Conservation (phyloP, 1,140 invertebrate species). For the Bombus huntii region DNA sequence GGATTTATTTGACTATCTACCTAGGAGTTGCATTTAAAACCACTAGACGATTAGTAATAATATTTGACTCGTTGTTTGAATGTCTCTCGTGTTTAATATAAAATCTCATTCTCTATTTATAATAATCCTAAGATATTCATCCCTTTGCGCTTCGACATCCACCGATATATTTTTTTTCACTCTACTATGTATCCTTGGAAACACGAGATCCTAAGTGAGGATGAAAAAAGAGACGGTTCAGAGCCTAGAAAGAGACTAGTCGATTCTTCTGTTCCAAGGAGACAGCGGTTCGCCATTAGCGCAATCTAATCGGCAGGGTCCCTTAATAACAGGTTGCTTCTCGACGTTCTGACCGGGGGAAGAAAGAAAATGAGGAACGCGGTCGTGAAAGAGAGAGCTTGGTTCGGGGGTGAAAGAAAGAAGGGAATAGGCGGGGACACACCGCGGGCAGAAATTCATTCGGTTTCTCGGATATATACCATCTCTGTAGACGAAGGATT, state of each 20-base stretch:
- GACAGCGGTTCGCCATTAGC: slow-evolving; percentile 73
- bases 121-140: no score
- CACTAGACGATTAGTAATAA: no score
- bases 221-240: slow-evolving; percentile 3
- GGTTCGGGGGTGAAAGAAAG: slow-evolving; percentile 8
- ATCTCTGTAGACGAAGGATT: slow-evolving; percentile 40
- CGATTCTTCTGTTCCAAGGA: slow-evolving; percentile 57
- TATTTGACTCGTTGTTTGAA: no score
- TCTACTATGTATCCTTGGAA: neutral
- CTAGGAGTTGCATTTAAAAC: no score
- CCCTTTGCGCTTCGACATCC: neutral
- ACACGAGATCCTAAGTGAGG: neutral
- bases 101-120: no score
- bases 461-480: slow-evolving; percentile 65
- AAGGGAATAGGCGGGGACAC: slow-evolving; percentile 25
- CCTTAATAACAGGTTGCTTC: slow-evolving; percentile 71
- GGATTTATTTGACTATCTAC: no score
- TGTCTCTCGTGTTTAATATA: no score
- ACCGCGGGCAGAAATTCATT: slow-evolving; percentile 68
- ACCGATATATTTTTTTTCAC: slow-evolving; percentile 25
- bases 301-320: slow-evolving; percentile 71
- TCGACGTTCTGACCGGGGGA: slow-evolving; percentile 27
- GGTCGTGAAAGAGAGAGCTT: neutral
- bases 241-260: slow-evolving; percentile 29
- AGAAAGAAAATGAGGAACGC: slow-evolving; percentile 40